These are phyloP conservation scores for Iselma pallidipennis DNA, from an alignment of 2,888 invertebrate genomes.

Conservation along the genomic window DNA sequence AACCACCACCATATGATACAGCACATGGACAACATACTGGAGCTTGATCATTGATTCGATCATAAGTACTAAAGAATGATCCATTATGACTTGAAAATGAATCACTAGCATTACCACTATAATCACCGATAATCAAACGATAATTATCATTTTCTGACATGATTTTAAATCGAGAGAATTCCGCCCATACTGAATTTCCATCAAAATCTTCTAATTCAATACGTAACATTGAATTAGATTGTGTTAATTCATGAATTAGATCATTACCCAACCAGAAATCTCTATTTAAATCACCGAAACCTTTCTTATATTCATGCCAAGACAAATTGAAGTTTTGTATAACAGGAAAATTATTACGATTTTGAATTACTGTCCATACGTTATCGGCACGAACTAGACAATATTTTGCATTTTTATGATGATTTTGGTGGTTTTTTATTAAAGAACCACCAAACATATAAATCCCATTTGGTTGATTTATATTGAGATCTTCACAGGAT, in stretches of 20 bases:
- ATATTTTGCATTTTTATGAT: conserved; percentile 56
- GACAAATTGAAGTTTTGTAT: conserved; percentile 60
- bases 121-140: conserved; percentile 56
- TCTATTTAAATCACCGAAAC: conserved; percentile 60
- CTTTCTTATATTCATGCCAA: conserved; percentile 62
- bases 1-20: conserved; percentile 61
- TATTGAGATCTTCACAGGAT: conserved; percentile 54
- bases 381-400: conserved; percentile 59
- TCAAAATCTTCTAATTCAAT: conserved; percentile 61
- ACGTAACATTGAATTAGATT: conserved; percentile 54
- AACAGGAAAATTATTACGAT: conserved; percentile 51
- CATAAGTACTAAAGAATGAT: conserved; percentile 58
- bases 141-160: conserved; percentile 56
- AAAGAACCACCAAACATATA: conserved; percentile 45
- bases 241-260: conserved; percentile 57
- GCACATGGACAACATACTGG: conserved; percentile 61
- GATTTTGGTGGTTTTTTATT: conserved; percentile 36
- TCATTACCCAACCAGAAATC: conserved; percentile 68
- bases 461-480: conserved; percentile 52
- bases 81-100: conserved; percentile 60
- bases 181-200: conserved; percentile 57
- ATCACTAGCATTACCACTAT: conserved; percentile 60
- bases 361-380: conserved; percentile 62
- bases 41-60: conserved; percentile 58
- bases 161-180: conserved; percentile 53